Evolutionary conservation across 2,888 invertebrate species (phyloP).

Genomic region (Capitulum mitella): DNA sequence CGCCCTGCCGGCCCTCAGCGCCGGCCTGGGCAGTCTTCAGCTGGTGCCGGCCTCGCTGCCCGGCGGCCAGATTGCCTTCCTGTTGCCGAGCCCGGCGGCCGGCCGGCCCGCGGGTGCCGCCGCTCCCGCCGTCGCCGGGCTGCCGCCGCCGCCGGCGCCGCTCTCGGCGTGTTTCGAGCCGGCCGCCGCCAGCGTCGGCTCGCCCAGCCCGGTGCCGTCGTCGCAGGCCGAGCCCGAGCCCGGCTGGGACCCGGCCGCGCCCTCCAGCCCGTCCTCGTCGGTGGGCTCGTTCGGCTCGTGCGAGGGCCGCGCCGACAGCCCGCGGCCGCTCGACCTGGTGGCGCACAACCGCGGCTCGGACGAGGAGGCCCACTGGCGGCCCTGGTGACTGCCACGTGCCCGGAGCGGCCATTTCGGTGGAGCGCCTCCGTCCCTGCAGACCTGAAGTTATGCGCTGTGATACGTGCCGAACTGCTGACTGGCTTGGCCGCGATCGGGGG

Average conservation of each 20-base stretch:
- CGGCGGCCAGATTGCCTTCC: neutral
- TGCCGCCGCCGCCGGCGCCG: neutral
- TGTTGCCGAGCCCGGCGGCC: neutral
- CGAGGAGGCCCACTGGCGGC: conserved; percentile 9
- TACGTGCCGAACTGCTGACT: neutral
- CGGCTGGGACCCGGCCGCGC: neutral
- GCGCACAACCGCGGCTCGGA: neutral
- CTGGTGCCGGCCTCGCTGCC: neutral
- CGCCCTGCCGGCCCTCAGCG: neutral
- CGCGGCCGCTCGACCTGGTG: conserved; percentile 18
- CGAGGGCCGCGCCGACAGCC: neutral
- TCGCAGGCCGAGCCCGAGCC: neutral
- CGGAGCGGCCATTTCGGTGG: neutral
- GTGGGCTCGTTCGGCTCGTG: neutral
- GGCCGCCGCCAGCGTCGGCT: neutral
- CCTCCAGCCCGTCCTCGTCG: neutral
- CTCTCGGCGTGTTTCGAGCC: neutral
- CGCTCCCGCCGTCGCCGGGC: neutral
- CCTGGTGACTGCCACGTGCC: neutral
- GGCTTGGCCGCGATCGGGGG: neutral
- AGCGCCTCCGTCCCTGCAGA: neutral
- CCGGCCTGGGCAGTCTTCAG: neutral
- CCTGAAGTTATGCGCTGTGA: neutral
- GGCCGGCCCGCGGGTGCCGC: neutral
- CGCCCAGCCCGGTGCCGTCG: neutral